Base-by-base conservation (phyloP, 2,888 invertebrate genomes). In the Dromius quadrimaculatus region DNA sequence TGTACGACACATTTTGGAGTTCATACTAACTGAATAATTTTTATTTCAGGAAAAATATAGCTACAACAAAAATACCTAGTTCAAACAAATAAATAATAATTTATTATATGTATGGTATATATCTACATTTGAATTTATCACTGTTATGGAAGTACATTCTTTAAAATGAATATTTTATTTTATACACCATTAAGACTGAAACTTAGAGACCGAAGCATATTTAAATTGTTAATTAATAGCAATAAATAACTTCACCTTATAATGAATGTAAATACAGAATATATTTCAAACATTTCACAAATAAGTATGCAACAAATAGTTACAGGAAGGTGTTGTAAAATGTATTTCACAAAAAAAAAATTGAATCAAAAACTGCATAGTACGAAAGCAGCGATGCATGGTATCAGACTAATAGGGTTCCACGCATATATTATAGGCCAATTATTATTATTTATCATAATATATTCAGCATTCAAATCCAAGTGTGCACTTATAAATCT, bases 381-480 rank as follows among this genome's bases (percentile, higher is more conserved):
- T 47, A 22, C n/a, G 22, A 47, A 47, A 11, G 50, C 50, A 54
- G 15, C 28, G 13, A 28, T 15, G 50, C 50, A 23, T 54, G 13
- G 28, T 54, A 28, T 54, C 23, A 28, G 6, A 28, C 50, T 54
- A 54, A 54, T 54, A 54, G 50, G 50, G 50, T 28, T 5, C 28
- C 15, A 15, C 28, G 50, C 50, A 54, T 54, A 54, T 28, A 54
- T 54, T 54, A 54, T 9, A 54, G 50, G 50, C 65, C 65, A 65
- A 65, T 65, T 65, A 65, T 50, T 50, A 50, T 50, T 65, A 65
- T 65, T 65, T 65, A 65, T 65, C 65, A 50, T 65, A 65, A 65
- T 65, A 65, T 65, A 65, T 65, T 47, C 65, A 47, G 65, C 15
- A 65, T 43, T 41, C 41, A 17, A 54, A 15, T 43, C 43, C 62